Evolutionary conservation across 2,797 vertebrate species (phyloP), one percentile per base, ranked within the genome.

Genomic region (Leptatherina wallacei): DNA sequence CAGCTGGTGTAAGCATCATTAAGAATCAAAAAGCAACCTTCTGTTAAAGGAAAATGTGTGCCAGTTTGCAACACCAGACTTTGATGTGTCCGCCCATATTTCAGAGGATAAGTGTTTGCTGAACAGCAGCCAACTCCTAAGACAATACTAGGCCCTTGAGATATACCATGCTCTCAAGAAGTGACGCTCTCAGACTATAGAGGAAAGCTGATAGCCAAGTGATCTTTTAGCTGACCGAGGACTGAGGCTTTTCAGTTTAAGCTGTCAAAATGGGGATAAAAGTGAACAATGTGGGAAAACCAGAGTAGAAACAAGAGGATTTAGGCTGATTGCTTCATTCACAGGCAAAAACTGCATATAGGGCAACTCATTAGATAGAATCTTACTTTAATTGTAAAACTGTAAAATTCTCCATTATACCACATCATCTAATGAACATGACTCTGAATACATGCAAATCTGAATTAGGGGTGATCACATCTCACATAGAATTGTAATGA

Each of bases 31-130:
- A 85, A 58, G 78, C 80, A 74, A 58, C 77, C 69, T 78, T 75
- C 69, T 80, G 80, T 73, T 82, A 52, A 78, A 74, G 82, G 80
- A 89, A 89, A 89, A 81, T 76, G 30, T 6, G 79, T 89, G 87
- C 86, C 72, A 85, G 78, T 82, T 87, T 58, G 55, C 84, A 73
- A 64, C 73, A 59, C 62, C 77, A 78, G 69, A 83, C 88, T 91
- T 90, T 89, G 87, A 92, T 76, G 77, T 90, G 84, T 76, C 78
- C 75, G 55, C 81, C 84, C 80, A 85, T 90, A 88, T 88, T 91
- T 91, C 82, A 81, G 79, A 78, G 71, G 75, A 75, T 88, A 83
- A 89, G 90, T 90, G 85, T 86, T 88, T 83, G 81, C 84, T 90
- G 90, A 91, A 84, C 65, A 66, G 75, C 65, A 77, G 88, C 85